A percentile compares a stretch with the other conserved stretches of the same genome.
Evolutionary conservation across 2,888 invertebrate genomes (phyloP).

Genomic region (Onchidella celtica): DNA sequence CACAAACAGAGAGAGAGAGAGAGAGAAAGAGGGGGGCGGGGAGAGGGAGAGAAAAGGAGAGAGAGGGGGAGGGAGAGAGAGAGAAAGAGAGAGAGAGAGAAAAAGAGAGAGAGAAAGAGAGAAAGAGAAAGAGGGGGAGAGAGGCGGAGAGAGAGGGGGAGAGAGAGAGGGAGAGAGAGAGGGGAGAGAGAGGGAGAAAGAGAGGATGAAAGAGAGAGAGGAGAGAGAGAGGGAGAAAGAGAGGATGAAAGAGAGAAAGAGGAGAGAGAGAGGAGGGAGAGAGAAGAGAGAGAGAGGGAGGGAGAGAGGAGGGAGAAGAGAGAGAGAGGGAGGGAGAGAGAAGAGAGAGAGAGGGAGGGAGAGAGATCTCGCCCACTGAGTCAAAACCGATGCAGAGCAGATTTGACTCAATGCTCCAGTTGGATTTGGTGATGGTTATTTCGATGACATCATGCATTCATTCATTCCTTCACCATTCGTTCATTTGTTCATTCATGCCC

Average conservation of each 20-base stretch:
- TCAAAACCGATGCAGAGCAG: too few relatives aligned
- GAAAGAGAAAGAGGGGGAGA: slow-evolving; percentile 18
- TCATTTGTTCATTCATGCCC: too few relatives aligned
- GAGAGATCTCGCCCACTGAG: too few relatives aligned
- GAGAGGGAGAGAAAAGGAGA: neutral
- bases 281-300: neutral
- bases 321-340: neutral
- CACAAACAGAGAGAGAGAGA: too few relatives aligned
- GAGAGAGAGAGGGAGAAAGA: neutral
- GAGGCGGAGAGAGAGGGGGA: slow-evolving; percentile 26
- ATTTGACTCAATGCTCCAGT: neutral
- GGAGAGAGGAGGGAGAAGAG: neutral
- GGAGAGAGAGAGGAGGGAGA: neutral
- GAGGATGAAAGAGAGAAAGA: neutral
- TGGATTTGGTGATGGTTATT: too few relatives aligned
- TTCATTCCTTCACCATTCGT: too few relatives aligned
- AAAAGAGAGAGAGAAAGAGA: slow-evolving; percentile 3
- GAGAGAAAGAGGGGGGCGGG: too few relatives aligned
- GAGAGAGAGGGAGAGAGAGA: slow-evolving; percentile 26
- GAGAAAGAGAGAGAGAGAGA: slow-evolving; percentile 41
- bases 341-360: slow-evolving; percentile 10
- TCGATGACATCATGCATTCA: too few relatives aligned
- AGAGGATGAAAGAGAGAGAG: neutral
- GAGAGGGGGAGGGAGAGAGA: neutral
- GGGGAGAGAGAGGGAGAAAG: neutral